A percentile compares a stretch with the other conserved stretches of the same genome.
phyloP scores from a whole-genome alignment of 2,113 vertebrate species.

The Scophthalmus maximus region DNA sequence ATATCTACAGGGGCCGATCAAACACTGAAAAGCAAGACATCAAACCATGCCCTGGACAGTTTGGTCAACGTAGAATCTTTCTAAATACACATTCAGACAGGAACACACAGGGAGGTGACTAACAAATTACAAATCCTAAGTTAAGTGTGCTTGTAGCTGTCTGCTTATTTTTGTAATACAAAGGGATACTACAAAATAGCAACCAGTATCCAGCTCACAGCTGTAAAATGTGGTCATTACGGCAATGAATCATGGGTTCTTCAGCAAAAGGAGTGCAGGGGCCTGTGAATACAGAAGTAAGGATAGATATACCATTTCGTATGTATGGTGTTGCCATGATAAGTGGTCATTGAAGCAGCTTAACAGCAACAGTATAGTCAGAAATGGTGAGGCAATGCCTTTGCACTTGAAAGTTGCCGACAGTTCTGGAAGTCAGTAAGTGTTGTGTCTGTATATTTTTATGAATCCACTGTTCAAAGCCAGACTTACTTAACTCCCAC shows the following conservation, averaged over 20 bases:
- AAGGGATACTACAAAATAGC: background rate
- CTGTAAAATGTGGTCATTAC: constrained; percentile 5
- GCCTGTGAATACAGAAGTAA: background rate
- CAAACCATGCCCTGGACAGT: background rate
- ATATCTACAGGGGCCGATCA: background rate
- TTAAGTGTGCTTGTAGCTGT: background rate
- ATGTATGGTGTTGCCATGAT: background rate
- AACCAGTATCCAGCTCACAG: background rate
- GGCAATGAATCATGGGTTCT: too few relatives aligned
- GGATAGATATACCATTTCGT: background rate
- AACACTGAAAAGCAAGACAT: background rate
- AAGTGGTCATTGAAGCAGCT: background rate
- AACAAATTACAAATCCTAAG: background rate
- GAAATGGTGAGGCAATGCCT: too few relatives aligned
- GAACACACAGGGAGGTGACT: background rate
- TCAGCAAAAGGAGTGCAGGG: background rate
- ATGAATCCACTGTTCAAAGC: too few relatives aligned
- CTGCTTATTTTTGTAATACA: background rate
- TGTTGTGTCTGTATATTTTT: too few relatives aligned
- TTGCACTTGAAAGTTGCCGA: background rate
- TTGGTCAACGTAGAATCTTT: background rate
- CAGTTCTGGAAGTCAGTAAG: background rate
- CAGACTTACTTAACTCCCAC: too few relatives aligned
- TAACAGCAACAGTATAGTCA: background rate
- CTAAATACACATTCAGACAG: background rate